These are phyloP conservation scores for Eufriesea mexicana DNA, from an alignment of 1,140 invertebrate species.

Conservation along the genomic window DNA sequence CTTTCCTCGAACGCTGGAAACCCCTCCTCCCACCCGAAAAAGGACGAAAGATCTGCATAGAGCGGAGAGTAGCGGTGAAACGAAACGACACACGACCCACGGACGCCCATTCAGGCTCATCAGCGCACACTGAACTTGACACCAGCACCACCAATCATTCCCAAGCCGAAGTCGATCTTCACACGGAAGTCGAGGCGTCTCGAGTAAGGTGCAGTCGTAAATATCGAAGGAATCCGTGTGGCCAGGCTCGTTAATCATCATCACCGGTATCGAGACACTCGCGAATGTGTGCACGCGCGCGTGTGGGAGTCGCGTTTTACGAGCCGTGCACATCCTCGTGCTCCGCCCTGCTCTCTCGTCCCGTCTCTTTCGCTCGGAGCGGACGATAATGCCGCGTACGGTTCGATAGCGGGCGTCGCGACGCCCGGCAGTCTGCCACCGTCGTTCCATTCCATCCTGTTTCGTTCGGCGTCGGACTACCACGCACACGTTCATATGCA, in stretches of 20 bases:
- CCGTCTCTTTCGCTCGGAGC: conserved; percentile 4
- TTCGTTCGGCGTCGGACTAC: conserved; percentile 55
- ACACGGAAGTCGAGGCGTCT: background rate
- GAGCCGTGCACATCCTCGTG: conserved; percentile 22
- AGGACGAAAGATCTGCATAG: background rate
- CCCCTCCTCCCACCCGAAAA: too few relatives aligned
- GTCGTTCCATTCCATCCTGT: conserved; percentile 66
- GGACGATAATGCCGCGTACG: conserved; percentile 68
- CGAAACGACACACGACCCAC: background rate
- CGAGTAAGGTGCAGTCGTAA: conserved; percentile 20
- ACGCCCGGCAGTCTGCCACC: conserved; percentile 80
- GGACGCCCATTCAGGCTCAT: conserved; percentile 2
- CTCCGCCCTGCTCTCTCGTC: conserved; percentile 6
- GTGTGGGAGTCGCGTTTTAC: conserved; percentile 28
- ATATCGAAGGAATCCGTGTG: conserved; percentile 22
- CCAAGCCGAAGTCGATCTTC: background rate
- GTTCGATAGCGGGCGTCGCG: conserved; percentile 76
- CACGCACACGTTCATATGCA: background rate
- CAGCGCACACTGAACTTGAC: conserved; percentile 26
- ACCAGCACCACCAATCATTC: background rate
- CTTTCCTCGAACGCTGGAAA: background rate
- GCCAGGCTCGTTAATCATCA: conserved; percentile 32
- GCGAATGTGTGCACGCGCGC: background rate
- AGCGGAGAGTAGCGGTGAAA: background rate
- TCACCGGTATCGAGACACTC: background rate